Base-by-base conservation (phyloP, 2,113 vertebrate species). In the Tachysurus vachellii region DNA sequence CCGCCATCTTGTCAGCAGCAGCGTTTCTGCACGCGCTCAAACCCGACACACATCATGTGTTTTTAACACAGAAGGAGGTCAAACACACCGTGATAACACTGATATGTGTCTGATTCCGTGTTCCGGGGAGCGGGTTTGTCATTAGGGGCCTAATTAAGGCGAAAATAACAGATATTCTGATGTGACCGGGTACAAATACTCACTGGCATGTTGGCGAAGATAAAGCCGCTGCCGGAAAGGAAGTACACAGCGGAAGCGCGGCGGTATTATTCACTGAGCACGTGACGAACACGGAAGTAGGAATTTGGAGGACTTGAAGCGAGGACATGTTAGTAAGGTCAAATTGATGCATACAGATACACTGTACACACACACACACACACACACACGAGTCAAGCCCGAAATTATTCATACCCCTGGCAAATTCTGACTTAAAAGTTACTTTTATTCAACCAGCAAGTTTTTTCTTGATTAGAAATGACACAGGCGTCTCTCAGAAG, bases 121-220 rank as follows among this genome's bases (percentile, higher is more conserved):
- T 9, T 81, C 28, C 44, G 7, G 28, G 4, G 0, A 23, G 7
- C 68, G 87, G 54, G 3, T 17, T 59, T 0, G 0, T 4, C 11
- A 1, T 0, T 16, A 0, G 10, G 5, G 9, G 0, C 0, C 11
- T 0, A 36, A 16, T 0, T 31, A 10, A 16, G 3, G 0, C 0
- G 0, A 17, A 87, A 89, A 82, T 88, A 0, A 9, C 64, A 0
- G 0, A 88, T 80, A 91, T 88, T 83, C 0, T 2, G 8, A 68
- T 53, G 82, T 44, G 42, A 28, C 21, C 17, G 0, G 23, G 36
- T 23, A 85, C 62, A 19, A 0, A 62, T 91, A 97, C 97, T 97
- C 95, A 98, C 97, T 92, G 97, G 97, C 97, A 98, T 98, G 90
- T 93, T 94, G 92, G 93, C 96, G 94, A 91, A 93, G 87, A 93